These are phyloP conservation scores for Bradynema listronoti DNA, from an alignment of 1,140 invertebrate species.

Conservation along the genomic window DNA sequence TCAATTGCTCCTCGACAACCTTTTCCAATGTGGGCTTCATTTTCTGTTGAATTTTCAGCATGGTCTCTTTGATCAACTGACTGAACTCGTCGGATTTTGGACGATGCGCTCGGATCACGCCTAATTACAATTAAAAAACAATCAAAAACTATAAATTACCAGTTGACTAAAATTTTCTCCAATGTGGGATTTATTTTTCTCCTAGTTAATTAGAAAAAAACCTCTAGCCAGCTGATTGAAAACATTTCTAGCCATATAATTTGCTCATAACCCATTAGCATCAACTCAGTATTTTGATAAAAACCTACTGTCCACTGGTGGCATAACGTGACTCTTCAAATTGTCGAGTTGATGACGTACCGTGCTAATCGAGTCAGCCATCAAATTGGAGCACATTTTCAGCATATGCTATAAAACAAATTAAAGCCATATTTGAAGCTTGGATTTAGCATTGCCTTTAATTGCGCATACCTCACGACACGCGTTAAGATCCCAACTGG, in stretches of 20 bases:
- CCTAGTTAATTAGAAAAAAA: too few species aligned
- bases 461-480: constrained; percentile 8
- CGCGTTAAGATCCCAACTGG: constrained; percentile 20
- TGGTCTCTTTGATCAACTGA: constrained; percentile 15
- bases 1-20: constrained; percentile 5
- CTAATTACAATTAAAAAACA: too few species aligned
- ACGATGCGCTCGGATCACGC: constrained; percentile 3
- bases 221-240: too few species aligned
- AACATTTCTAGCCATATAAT: too few species aligned
- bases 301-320: constrained; percentile 25
- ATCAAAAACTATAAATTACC: too few species aligned
- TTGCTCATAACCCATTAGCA: too few species aligned
- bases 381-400: constrained; percentile 20
- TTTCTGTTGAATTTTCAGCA: constrained; percentile 18
- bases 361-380: constrained; percentile 31
- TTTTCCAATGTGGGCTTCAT: constrained; percentile 8
- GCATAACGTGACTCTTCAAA: constrained; percentile 21
- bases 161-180: too few species aligned
- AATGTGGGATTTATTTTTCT: too few species aligned
- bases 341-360: constrained; percentile 31
- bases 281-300: not conserved
- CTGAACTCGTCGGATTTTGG: constrained; percentile 3
- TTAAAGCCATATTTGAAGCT: not conserved
- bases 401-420: constrained; percentile 27
- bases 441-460: not conserved